Evolutionary conservation across 2,797 vertebrate genomes (phyloP).

Genomic region (Myotis pilosus): DNA sequence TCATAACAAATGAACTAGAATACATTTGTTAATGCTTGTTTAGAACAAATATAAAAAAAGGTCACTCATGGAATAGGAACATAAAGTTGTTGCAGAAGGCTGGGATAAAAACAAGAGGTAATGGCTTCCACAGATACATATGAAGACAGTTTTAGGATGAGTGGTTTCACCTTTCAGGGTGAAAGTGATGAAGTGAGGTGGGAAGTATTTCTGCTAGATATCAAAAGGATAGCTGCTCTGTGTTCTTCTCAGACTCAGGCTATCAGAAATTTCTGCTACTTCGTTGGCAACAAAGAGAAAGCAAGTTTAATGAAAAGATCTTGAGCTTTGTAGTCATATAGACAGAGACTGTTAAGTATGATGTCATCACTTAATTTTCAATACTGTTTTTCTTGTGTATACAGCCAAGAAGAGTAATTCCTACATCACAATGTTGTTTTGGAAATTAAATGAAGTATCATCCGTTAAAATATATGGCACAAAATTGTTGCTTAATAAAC

Average conservation of each 20-base stretch:
- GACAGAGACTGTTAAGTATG: not conserved
- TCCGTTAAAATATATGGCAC: not conserved
- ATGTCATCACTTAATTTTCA: not conserved
- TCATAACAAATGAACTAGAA: not conserved
- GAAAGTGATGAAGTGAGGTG: not conserved
- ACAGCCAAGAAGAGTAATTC: not conserved
- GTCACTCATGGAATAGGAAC: not conserved
- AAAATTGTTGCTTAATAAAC: not conserved
- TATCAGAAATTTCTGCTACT: not conserved
- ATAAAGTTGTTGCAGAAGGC: not conserved
- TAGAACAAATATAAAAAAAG: not conserved
- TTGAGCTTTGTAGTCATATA: not conserved
- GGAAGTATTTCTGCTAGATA: not conserved
- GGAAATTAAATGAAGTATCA: not conserved
- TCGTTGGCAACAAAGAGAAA: not conserved
- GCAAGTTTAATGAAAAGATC: not conserved
- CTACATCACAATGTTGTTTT: not conserved
- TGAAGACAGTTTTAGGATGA: not conserved
- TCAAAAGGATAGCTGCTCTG: not conserved
- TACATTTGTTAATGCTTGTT: not conserved
- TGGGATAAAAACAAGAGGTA: not conserved
- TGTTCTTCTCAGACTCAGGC: not conserved
- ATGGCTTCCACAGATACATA: not conserved
- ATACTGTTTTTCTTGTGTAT: not conserved
- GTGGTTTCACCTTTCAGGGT: not conserved